Base-by-base conservation (phyloP, 2,888 invertebrate species). In the Phengaris arion region DNA sequence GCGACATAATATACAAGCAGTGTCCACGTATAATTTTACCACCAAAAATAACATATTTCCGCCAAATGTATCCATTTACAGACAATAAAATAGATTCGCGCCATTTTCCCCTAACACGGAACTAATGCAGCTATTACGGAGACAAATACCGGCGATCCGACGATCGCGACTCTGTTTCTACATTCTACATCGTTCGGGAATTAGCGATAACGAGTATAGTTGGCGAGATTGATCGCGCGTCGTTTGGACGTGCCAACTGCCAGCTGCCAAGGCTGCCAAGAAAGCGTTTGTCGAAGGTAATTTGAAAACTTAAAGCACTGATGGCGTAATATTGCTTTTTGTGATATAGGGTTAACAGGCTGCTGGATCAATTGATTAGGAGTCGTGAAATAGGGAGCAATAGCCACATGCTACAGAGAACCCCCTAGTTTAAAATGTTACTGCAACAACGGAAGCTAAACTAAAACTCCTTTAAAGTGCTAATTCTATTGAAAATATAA, bases 91-190 rank as follows among this genome's bases (percentile, higher is more conserved):
- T 78, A 54, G 74, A 78, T 78, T 74, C 68, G 45, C 45, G 72
- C 79, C 77, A 79, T 78, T 78, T 68, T 78, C 75, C 74, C 73
- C 64, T 76, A 75, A 75, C 75, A 87, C 83, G 85, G 80, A 81
- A 83, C 81, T 84, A 84, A 86, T 85, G 82, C 79, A 77, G 75
- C 84, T 78, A 86, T 86, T 85, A 86, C 82, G 76, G 80, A 83
- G 85, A 86, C 84, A 85, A 85, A 86, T 84, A 83, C 81, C 77
- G 77, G 79, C 82, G 79, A 84, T 82, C 83, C 78, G 79, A 64
- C 77, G 76, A 54, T 52, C 79, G 76, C 81, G 81, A 83, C 80
- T 64, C 64, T 64, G 64, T 64, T 64, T 64, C 64, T 35, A 64
- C 64, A 83, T 84, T 83, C 83, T 82, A 82, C 84, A 83, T 82